Conservation (phyloP, 2,113 vertebrate species). For the Caretta caretta region DNA sequence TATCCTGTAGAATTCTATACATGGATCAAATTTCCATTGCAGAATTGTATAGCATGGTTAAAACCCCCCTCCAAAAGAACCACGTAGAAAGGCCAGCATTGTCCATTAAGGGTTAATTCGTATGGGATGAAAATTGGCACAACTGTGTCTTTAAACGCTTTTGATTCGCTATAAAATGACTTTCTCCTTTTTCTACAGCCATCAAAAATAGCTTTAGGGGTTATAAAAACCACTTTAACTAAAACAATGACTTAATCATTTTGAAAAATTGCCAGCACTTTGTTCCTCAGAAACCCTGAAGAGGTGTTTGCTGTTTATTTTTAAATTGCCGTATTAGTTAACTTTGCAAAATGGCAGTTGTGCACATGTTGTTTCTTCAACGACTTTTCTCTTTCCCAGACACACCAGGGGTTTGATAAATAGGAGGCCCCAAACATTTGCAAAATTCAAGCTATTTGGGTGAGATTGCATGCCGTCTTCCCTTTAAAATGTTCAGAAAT, state of each 20-base stretch:
- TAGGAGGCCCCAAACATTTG: not conserved
- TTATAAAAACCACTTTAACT: not conserved
- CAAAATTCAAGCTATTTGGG: not conserved
- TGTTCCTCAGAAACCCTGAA: not conserved
- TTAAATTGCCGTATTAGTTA: not conserved
- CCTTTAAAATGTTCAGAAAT: not conserved
- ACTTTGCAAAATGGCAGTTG: not conserved
- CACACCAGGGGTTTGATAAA: not conserved
- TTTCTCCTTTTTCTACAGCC: not conserved
- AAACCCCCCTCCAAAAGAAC: not conserved
- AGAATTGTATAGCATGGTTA: not conserved
- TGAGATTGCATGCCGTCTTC: not conserved
- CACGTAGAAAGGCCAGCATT: not conserved
- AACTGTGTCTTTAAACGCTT: not conserved
- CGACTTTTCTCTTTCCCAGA: not conserved
- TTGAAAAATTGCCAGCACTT: not conserved
- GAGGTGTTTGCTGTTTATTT: not conserved
- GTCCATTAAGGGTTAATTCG: not conserved
- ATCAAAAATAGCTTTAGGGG: not conserved
- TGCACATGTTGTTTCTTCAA: not conserved
- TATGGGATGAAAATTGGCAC: not conserved
- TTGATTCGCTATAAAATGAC: not conserved
- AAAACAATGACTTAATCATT: not conserved
- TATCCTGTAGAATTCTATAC: not conserved
- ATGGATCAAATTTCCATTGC: not conserved